phyloP scores from a whole-genome alignment of 2,888 invertebrate genomes.

The Fragum whitleyi region DNA sequence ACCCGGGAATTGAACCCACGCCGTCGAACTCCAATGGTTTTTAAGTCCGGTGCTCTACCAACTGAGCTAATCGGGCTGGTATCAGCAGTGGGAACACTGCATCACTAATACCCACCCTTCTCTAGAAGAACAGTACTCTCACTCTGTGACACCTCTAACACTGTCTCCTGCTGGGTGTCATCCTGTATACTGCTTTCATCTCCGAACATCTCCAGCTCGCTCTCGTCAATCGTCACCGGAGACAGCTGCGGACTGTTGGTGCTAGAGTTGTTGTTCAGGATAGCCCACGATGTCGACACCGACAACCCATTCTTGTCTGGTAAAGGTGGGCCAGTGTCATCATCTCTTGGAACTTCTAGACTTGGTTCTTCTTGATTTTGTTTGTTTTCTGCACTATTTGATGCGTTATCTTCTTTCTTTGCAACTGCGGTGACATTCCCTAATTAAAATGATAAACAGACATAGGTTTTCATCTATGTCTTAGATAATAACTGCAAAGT shows the following conservation, averaged over 20 bases:
- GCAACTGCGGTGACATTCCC: background rate
- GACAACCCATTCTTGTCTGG: constrained; percentile 48
- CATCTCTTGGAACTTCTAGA: constrained; percentile 10
- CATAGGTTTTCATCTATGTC: too few relatives aligned
- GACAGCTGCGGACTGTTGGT: constrained; percentile 59
- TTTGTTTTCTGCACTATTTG: constrained; percentile 29
- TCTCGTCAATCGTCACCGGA: constrained; percentile 54
- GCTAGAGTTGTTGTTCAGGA: constrained; percentile 48
- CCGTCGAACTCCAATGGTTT: too few relatives aligned
- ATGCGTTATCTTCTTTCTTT: constrained; percentile 15
- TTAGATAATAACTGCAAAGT: too few relatives aligned
- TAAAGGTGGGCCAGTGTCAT: constrained; percentile 32
- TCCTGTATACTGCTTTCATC: constrained; percentile 18
- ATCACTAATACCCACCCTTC: constrained; percentile 36
- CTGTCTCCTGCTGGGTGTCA: constrained; percentile 38
- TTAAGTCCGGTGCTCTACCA: too few relatives aligned
- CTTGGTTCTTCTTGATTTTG: background rate
- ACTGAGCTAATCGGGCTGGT: too few relatives aligned
- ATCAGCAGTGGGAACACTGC: too few relatives aligned
- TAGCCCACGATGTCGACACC: constrained; percentile 61
- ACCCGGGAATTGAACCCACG: too few relatives aligned
- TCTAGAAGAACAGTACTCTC: constrained; percentile 48
- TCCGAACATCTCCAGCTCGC: constrained; percentile 19
- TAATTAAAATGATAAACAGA: background rate
- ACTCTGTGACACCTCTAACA: constrained; percentile 43